Percentiles rank a stretch among this genome's conserved stretches.
Evolutionary conservation across 1,140 invertebrate species (phyloP).

Genomic region (Pogonomyrmex barbatus): DNA sequence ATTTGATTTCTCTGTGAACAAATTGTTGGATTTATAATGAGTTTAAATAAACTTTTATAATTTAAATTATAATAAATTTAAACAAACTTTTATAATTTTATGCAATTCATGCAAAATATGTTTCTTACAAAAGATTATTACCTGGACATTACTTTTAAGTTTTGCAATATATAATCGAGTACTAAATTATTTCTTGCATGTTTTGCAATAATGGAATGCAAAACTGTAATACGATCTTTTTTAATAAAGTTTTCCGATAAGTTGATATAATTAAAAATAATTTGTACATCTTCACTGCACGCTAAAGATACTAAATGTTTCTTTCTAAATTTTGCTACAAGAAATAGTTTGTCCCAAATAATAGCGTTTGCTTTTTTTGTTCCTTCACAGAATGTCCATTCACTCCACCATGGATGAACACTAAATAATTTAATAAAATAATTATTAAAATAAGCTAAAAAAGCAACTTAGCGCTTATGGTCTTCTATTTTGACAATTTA

Average conservation of each 20-base stretch:
- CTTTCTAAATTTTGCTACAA: background rate
- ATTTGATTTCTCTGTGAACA: background rate
- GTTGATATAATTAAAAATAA: background rate
- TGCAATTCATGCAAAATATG: background rate
- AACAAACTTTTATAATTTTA: background rate
- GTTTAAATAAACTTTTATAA: too few species aligned
- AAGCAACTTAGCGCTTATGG: constrained; percentile 15
- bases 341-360: background rate
- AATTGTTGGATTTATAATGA: background rate
- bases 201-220: constrained; percentile 3
- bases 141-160: background rate
- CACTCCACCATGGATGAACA: background rate
- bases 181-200: background rate
- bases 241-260: too few species aligned
- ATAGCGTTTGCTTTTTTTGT: background rate
- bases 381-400: constrained; percentile 10
- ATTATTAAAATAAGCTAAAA: background rate
- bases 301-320: background rate
- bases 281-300: background rate
- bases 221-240: background rate
- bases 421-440: background rate
- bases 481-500: constrained; percentile 11
- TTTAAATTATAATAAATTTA: background rate
- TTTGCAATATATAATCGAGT: background rate
- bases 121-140: background rate